These are phyloP conservation scores for Hippoglossus stenolepis DNA, from an alignment of 2,113 vertebrate species.

Conservation along the genomic window DNA sequence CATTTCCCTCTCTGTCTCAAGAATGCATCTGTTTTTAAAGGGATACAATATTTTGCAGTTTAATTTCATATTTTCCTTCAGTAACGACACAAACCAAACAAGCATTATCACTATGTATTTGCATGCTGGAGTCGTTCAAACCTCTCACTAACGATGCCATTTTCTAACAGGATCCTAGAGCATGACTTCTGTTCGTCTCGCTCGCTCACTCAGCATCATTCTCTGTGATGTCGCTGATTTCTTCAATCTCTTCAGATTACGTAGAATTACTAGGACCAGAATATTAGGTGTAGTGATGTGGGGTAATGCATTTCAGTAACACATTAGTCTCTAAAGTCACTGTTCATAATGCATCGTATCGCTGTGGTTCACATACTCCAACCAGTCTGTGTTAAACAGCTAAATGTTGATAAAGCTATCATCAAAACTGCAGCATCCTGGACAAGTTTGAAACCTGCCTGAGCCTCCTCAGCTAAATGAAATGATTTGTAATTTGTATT, in stretches of 20 bases:
- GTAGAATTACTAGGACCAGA: background rate
- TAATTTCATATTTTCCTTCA: too few species aligned
- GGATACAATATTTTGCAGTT: too few species aligned
- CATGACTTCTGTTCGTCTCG: conserved; percentile 36
- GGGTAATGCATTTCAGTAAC: too few species aligned
- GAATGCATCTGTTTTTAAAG: too few species aligned
- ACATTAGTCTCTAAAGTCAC: too few species aligned
- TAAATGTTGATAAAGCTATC: background rate
- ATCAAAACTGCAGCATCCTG: background rate
- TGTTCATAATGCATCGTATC: background rate
- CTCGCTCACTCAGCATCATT: background rate
- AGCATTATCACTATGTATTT: background rate
- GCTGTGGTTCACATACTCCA: background rate
- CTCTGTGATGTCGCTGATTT: background rate
- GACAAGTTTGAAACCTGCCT: background rate
- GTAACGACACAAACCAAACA: too few species aligned
- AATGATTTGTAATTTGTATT: background rate
- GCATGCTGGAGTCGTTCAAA: conserved; percentile 60
- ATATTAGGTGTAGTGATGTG: background rate
- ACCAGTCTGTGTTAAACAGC: background rate
- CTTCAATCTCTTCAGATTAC: background rate
- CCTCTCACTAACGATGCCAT: conserved; percentile 41
- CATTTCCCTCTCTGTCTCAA: background rate
- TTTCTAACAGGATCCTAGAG: conserved; percentile 32
- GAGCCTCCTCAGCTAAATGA: background rate